Base-by-base conservation (phyloP, 2,113 vertebrate species). In the Corythornis madagascariensis region DNA sequence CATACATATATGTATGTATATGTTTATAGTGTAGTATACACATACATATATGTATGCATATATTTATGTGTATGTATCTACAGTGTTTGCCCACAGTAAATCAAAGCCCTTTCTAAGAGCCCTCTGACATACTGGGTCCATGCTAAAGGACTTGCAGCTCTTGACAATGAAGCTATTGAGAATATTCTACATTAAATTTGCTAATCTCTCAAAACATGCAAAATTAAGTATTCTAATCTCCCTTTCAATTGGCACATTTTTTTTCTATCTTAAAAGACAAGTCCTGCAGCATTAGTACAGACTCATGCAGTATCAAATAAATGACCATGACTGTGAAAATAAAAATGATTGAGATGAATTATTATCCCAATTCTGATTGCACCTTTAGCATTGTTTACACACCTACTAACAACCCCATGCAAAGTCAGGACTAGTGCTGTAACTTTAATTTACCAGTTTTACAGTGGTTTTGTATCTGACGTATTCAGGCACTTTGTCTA, bases 1-100 rank as follows among this genome's bases (percentile, higher is more conserved):
- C 8, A 16, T 8, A 16, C 1, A 7, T 24, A n/a, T 40, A 50
- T 10, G 10, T 19, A 35, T 0, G 3, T 14, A 5, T 12, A 10
- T 28, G 79, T 18, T 48, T 50, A n/a, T n/a, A 60, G 7, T 61
- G 4, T 38, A 69, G 72, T 16, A 35, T 5, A n/a, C 6, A 20
- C 8, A 16, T 8, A 16, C 1, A 7, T 24, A n/a, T 40, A 50
- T 10, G 10, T 19, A 35, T 0, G 3, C 16, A 5, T 12, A 10
- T 28, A 82, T 18, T 48, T 50, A n/a, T n/a, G 42, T 43, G 13
- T 9, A 26, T 38, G 12, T 18, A 28, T 69, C 10, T 79, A 60
- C 55, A 85, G 0, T 63, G 28, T 70, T 80, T 77, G 31, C 4
- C 28, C 14, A 31, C 53, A 73, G 50, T 59, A 57, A 60, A 69